Conservation (phyloP, 2,797 vertebrate species). For the Xiphophorus birchmanni region DNA sequence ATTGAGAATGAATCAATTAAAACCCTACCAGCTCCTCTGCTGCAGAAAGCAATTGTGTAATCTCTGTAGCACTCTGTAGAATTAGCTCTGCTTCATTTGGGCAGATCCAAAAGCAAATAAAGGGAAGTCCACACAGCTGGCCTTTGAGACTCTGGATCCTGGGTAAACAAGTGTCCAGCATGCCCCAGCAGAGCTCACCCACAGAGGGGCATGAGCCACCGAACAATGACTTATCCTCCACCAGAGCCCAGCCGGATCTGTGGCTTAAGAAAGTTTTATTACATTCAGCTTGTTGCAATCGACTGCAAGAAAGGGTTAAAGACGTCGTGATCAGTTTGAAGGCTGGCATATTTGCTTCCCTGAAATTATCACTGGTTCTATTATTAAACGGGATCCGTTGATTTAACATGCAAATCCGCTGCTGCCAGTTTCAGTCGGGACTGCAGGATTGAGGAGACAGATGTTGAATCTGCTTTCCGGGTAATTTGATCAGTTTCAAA, state of each 20-base stretch:
- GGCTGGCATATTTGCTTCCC: constrained; percentile 63
- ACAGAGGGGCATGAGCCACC: constrained; percentile 64
- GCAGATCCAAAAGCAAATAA: constrained; percentile 84
- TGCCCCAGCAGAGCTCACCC: constrained; percentile 71
- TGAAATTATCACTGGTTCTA: constrained; percentile 53
- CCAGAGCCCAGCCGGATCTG: constrained; percentile 61
- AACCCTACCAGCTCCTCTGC: constrained; percentile 45
- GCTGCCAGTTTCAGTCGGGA: constrained; percentile 24
- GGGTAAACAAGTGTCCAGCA: constrained; percentile 82
- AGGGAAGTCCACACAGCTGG: constrained; percentile 83
- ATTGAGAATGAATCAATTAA: constrained; percentile 36
- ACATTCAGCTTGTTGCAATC: constrained; percentile 73
- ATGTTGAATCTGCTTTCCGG: neutral
- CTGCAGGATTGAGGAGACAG: constrained; percentile 12
- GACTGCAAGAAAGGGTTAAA: constrained; percentile 66
- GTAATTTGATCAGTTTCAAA: neutral
- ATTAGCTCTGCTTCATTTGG: constrained; percentile 83
- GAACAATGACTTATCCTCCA: constrained; percentile 78
- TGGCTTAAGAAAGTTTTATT: constrained; percentile 79
- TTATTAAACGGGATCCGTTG: constrained; percentile 50
- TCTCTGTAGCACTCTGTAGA: constrained; percentile 63
- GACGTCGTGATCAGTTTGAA: constrained; percentile 70
- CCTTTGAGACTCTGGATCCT: constrained; percentile 78
- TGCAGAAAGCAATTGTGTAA: constrained; percentile 64
- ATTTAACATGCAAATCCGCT: constrained; percentile 57